A percentile compares a stretch with the other conserved stretches of the same genome.
These are phyloP conservation scores for Emberiza fucata DNA, from an alignment of 2,113 vertebrate genomes.

Conservation along the genomic window DNA sequence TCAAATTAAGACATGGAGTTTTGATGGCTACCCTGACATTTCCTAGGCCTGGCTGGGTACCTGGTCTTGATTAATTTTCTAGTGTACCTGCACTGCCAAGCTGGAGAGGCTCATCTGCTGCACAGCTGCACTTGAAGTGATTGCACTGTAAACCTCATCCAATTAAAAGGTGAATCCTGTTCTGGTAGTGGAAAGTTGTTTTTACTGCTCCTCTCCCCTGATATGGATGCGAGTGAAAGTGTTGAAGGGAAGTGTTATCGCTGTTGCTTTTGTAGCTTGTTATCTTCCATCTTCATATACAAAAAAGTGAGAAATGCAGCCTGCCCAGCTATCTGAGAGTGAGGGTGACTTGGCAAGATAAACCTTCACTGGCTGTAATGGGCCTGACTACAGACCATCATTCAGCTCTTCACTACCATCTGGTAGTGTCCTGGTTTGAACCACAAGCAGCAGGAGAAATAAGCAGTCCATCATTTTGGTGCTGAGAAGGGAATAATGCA, in stretches of 20 bases:
- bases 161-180: constrained; percentile 55
- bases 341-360: constrained; percentile 23
- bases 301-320: constrained; percentile 21
- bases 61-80: constrained; percentile 52
- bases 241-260: background rate
- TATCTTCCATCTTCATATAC: constrained; percentile 40
- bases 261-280: constrained; percentile 14
- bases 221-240: background rate
- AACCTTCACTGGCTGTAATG: background rate
- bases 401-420: background rate
- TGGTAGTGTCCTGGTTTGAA: background rate
- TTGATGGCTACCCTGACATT: constrained; percentile 64
- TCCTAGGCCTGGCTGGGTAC: constrained; percentile 44
- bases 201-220: constrained; percentile 42
- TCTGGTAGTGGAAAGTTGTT: constrained; percentile 58
- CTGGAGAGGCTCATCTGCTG: background rate
- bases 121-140: background rate
- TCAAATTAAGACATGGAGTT: constrained; percentile 44
- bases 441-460: background rate
- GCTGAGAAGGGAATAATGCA: background rate
- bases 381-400: constrained; percentile 13
- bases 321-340: background rate
- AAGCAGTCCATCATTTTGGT: background rate
- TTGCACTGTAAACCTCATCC: constrained; percentile 31
- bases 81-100: background rate